Conservation (phyloP, 1,140 invertebrate species). For the Tetramorium simillimum region DNA sequence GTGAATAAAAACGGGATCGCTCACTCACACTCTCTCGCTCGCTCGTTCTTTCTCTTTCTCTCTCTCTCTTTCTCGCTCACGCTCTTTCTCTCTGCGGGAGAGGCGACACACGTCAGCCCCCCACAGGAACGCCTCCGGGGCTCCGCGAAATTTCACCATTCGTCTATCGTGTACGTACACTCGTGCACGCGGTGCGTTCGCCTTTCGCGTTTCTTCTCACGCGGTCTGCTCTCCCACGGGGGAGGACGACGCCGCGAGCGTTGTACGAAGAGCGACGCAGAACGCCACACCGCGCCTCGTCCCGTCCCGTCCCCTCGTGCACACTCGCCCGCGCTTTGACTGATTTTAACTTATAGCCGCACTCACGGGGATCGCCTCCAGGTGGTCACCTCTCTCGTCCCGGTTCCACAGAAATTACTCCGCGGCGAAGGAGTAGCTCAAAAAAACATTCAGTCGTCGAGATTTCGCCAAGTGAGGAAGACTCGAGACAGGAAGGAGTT, state of each 20-base stretch:
- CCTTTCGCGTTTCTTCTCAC: not conserved
- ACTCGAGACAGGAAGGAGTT: conserved; percentile 66
- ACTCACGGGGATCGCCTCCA: not conserved
- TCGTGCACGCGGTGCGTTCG: not conserved
- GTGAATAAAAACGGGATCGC: no score
- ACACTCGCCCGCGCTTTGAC: not conserved
- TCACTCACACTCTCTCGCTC: no score
- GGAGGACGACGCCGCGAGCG: conserved; percentile 6
- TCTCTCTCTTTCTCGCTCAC: no score
- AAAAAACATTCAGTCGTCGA: conserved; percentile 84
- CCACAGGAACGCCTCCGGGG: conserved; percentile 69
- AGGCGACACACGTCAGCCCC: conserved; percentile 80
- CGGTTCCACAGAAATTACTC: conserved; percentile 66
- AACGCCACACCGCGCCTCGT: not conserved
- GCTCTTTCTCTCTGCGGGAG: conserved; percentile 65
- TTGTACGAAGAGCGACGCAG: not conserved
- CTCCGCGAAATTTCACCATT: not conserved
- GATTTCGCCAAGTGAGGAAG: conserved; percentile 46
- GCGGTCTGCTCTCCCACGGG: conserved; percentile 11
- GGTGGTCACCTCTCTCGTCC: not conserved
- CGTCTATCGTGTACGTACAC: not conserved
- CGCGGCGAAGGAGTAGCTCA: conserved; percentile 82
- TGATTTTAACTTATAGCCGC: not conserved
- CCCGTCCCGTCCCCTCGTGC: no score
- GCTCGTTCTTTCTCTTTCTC: no score